Base-by-base conservation (phyloP, 2,888 invertebrate genomes). In the Drosophila paranaensis region DNA sequence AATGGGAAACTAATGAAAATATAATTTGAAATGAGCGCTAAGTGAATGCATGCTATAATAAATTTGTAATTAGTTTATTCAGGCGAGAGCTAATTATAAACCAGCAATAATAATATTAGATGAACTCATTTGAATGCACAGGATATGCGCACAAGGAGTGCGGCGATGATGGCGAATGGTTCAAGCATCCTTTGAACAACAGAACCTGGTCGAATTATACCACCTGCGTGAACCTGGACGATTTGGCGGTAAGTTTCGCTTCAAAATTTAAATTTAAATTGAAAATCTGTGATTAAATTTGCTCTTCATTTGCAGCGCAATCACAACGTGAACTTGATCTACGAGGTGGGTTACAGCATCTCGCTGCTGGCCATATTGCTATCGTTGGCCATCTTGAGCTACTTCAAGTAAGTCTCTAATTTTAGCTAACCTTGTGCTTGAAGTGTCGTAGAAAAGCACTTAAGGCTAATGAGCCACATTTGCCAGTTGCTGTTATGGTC, bases 141-240 rank as follows among this genome's bases (percentile, higher is more conserved):
- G 97, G 96, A 91, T 93, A 93, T 82, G 97, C 97, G 54, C 96
- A 96, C 93, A 97, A 97, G 93, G 95, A 95, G 88, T 98, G 98
- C 92, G 95, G 95, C 70, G 92, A 93, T 27, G 95, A 96, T 90
- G 98, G 97, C 20, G 95, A 95, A 54, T 98, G 98, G 98, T 97
- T 95, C 92, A 94, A 94, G 66, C 97, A 97, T 93, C 96, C 97
- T 11, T 94, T 94, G 69, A 96, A 95, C 56, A 95, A 96, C 90
- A 94, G 94, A 84, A 94, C 95, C 30, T 98, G 98, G 97, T 97
- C 97, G 82, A 98, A 98, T 93, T 98, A 98, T 93, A 97, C 97
- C 60, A 96, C 96, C 48, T 98, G 98, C 93, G 94, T 98, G 71
- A 95, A 96, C 91, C 85, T 95, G 46, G 95, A 94, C 43, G 96